These are phyloP conservation scores for Dromiciops gliroides DNA, from an alignment of 2,113 vertebrate genomes.

Conservation along the genomic window DNA sequence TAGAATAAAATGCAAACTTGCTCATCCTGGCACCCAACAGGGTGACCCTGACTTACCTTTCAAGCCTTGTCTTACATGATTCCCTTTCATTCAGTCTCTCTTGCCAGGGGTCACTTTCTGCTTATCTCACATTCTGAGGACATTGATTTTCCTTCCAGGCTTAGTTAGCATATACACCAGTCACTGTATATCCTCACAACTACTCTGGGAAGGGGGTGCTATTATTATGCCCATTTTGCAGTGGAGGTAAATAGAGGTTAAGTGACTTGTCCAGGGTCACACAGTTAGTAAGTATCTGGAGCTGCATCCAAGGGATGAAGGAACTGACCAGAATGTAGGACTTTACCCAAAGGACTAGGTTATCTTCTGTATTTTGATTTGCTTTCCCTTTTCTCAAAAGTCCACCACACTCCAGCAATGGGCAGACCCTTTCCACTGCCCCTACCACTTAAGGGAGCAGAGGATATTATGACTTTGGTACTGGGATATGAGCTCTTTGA, in stretches of 20 bases:
- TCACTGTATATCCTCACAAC: background rate
- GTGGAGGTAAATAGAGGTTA: background rate
- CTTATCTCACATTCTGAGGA: background rate
- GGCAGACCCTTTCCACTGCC: background rate
- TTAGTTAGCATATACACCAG: background rate
- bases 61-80: background rate
- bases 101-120: background rate
- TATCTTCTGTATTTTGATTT: background rate
- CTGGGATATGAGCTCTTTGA: background rate
- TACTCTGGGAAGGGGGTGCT: background rate
- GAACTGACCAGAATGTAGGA: background rate
- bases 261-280: background rate
- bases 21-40: background rate
- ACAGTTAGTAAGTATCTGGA: background rate
- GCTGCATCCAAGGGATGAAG: background rate
- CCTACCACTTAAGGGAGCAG: background rate
- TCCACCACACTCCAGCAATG: background rate
- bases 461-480: background rate
- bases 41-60: background rate
- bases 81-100: background rate
- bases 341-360: background rate
- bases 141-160: background rate
- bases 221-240: background rate
- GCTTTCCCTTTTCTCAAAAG: slow-evolving; percentile 27
- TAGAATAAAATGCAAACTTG: background rate